Conservation (phyloP, 2,797 vertebrate species). For the Rhyacichthys aspro region DNA sequence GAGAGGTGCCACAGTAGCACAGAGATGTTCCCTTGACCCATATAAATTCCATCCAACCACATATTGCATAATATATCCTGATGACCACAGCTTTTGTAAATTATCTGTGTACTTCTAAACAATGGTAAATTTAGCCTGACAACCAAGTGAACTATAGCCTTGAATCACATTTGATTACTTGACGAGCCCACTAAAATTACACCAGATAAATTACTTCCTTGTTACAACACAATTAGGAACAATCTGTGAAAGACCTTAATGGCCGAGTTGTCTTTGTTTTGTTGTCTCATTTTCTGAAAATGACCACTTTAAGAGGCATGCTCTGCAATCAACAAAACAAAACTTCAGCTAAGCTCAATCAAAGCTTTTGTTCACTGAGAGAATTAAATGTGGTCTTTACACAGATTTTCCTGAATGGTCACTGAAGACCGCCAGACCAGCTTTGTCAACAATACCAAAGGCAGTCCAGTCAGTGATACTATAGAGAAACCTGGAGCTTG, state of each 20-base stretch:
- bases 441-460: conserved; percentile 53
- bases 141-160: conserved; percentile 31
- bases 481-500: conserved; percentile 10
- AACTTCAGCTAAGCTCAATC: conserved; percentile 65
- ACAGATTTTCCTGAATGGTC: conserved; percentile 32
- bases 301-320: conserved; percentile 28
- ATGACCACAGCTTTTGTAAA: conserved; percentile 3
- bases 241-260: conserved; percentile 48
- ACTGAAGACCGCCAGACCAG: conserved; percentile 41
- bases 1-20: not conserved
- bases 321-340: conserved; percentile 65
- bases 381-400: conserved; percentile 56
- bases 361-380: conserved; percentile 60
- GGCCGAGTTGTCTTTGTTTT: conserved; percentile 52
- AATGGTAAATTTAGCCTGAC: conserved; percentile 11
- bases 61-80: conserved; percentile 19
- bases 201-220: conserved; percentile 60
- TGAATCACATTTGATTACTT: conserved; percentile 49
- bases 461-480: conserved; percentile 2
- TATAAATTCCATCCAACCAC: not conserved
- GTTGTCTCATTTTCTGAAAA: conserved; percentile 44
- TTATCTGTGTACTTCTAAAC: conserved; percentile 14
- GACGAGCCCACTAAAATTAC: conserved; percentile 52
- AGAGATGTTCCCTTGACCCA: too few species aligned
- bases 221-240: conserved; percentile 66